phyloP scores from a whole-genome alignment of 2,797 vertebrate genomes.

The Halcyon smyrnensis region DNA sequence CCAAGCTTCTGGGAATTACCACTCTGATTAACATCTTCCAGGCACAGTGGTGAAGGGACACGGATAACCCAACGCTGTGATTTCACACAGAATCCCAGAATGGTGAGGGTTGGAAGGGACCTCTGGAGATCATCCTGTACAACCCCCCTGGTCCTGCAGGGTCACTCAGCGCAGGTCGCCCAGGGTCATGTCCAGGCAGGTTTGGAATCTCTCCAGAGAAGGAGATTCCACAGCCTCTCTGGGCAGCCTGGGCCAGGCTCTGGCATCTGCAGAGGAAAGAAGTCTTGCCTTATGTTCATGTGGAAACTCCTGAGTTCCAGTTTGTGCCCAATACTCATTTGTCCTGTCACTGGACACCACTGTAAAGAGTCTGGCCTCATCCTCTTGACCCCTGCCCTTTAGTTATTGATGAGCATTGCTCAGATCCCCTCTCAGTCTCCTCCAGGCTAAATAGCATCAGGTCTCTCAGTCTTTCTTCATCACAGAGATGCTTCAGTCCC shows the following conservation, averaged over 20 bases:
- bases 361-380: no score
- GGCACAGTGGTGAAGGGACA: not conserved
- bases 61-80: accelerated
- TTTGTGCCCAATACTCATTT: no score
- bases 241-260: no score
- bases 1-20: not conserved
- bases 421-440: not conserved
- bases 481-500: not conserved
- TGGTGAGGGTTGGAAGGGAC: not conserved
- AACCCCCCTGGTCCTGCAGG: not conserved
- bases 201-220: no score
- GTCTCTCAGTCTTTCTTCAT: not conserved
- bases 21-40: not conserved
- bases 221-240: no score
- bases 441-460: not conserved
- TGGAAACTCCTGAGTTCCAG: no score
- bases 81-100: not conserved
- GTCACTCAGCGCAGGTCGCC: not conserved
- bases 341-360: no score
- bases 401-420: not conserved
- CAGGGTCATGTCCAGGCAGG: not conserved
- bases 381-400: not conserved
- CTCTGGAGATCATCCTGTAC: not conserved
- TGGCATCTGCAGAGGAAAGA: no score
- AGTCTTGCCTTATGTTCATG: no score